Evolutionary conservation across 2,888 invertebrate genomes (phyloP).

Genomic region (Eupithecia abbreviata): DNA sequence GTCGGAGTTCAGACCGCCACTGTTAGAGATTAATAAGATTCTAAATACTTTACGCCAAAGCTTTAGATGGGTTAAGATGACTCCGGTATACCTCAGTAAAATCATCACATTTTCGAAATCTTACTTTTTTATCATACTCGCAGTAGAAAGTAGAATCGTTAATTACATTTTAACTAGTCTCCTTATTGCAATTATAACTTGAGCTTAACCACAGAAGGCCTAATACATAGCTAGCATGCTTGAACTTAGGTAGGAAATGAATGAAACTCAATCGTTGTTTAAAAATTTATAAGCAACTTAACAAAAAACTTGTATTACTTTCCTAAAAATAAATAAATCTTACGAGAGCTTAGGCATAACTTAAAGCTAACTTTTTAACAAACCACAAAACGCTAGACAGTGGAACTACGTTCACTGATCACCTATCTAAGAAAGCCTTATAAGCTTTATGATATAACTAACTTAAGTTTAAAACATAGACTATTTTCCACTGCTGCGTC

Average conservation of each 20-base stretch:
- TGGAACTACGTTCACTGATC: not conserved
- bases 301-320: not conserved
- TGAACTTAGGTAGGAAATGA: not conserved
- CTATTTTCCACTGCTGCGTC: not conserved
- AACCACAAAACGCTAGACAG: not conserved
- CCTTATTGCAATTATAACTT: not conserved
- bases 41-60: too few species aligned
- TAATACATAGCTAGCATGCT: not conserved
- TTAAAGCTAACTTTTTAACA: not conserved
- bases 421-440: not conserved
- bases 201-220: not conserved
- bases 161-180: too few species aligned
- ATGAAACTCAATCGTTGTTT: not conserved
- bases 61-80: too few species aligned
- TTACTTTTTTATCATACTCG: too few species aligned
- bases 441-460: not conserved
- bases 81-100: too few species aligned
- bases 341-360: constrained; percentile 44
- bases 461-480: not conserved
- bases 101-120: too few species aligned
- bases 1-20: too few species aligned
- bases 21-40: too few species aligned
- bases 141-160: too few species aligned
- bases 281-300: not conserved
- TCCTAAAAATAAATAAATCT: constrained; percentile 40